Conservation (phyloP, 1,140 invertebrate species). For the Brachionus manjavacas region DNA sequence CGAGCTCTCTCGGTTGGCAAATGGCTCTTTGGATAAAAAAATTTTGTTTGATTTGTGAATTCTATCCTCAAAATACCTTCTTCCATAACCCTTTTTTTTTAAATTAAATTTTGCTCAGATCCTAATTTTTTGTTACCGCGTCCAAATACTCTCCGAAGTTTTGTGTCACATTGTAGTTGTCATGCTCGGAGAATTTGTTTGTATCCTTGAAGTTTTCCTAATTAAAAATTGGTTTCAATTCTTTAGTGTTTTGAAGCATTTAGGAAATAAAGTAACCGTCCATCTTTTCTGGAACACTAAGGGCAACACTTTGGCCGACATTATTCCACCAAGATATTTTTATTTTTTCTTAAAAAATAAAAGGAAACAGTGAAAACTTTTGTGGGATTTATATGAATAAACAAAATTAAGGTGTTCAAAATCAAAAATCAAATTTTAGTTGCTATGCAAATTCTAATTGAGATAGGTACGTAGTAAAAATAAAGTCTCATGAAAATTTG, state of each 20-base stretch:
- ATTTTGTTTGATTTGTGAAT: conserved; percentile 38
- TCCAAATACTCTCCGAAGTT: conserved; percentile 35
- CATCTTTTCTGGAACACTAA: conserved; percentile 5
- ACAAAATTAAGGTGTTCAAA: conserved; percentile 1
- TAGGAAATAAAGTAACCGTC: background rate
- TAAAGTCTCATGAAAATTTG: background rate
- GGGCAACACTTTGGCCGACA: background rate
- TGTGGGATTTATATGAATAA: background rate
- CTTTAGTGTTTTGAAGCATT: background rate
- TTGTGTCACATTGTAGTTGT: conserved; percentile 37
- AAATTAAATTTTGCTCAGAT: background rate
- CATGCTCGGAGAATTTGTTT: conserved; percentile 22
- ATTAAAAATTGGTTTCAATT: background rate
- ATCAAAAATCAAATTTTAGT: conserved; percentile 1
- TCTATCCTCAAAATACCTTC: background rate
- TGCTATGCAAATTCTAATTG: conserved; percentile 3
- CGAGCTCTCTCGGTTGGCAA: conserved; percentile 18
- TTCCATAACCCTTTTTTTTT: conserved; percentile 25
- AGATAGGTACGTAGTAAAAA: background rate
- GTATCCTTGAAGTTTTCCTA: conserved; percentile 15
- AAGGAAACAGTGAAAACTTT: background rate
- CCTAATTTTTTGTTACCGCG: background rate
- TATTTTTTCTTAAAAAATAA: background rate
- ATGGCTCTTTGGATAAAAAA: conserved; percentile 1
- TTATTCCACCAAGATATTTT: background rate